Evolutionary conservation across 2,888 invertebrate species (phyloP).

Genomic region (Argyresthia albistria): DNA sequence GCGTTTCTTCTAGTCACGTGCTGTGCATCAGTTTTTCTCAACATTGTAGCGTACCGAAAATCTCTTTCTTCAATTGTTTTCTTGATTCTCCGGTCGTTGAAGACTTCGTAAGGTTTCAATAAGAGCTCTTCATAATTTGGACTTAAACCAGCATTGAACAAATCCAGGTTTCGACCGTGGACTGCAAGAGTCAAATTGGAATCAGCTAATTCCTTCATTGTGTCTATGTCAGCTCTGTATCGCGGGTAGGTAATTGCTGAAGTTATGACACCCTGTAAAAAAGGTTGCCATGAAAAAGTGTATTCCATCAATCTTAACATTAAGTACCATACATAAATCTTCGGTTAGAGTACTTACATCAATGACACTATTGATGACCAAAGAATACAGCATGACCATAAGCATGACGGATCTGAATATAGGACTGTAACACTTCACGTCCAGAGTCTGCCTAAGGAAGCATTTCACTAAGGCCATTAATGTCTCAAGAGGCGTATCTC

Average conservation of each 20-base stretch:
- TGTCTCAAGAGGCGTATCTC: slow-evolving; percentile 25
- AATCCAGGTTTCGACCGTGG: slow-evolving; percentile 41
- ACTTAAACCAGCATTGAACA: slow-evolving; percentile 38
- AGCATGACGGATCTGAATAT: slow-evolving; percentile 40
- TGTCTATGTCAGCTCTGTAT: slow-evolving; percentile 39
- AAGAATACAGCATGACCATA: slow-evolving; percentile 46
- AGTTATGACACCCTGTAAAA: slow-evolving; percentile 47
- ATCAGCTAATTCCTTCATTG: slow-evolving; percentile 26
- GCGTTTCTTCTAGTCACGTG: slow-evolving; percentile 32
- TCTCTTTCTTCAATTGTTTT: slow-evolving; percentile 44
- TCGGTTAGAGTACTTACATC: slow-evolving; percentile 41
- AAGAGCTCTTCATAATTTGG: slow-evolving; percentile 25
- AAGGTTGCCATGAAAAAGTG: neutral
- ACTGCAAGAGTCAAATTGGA: slow-evolving; percentile 44
- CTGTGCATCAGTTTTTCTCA: slow-evolving; percentile 55
- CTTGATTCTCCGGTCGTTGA: slow-evolving; percentile 46
- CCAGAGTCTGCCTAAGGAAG: slow-evolving; percentile 52
- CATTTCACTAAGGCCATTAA: slow-evolving; percentile 48
- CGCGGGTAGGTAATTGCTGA: slow-evolving; percentile 53
- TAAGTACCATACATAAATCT: neutral
- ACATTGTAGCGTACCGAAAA: slow-evolving; percentile 55
- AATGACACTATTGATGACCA: slow-evolving; percentile 53
- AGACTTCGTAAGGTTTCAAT: slow-evolving; percentile 34
- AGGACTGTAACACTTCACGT: slow-evolving; percentile 43
- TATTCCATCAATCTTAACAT: neutral